phyloP scores from a whole-genome alignment of 2,888 invertebrate genomes.

The Mantis religiosa region DNA sequence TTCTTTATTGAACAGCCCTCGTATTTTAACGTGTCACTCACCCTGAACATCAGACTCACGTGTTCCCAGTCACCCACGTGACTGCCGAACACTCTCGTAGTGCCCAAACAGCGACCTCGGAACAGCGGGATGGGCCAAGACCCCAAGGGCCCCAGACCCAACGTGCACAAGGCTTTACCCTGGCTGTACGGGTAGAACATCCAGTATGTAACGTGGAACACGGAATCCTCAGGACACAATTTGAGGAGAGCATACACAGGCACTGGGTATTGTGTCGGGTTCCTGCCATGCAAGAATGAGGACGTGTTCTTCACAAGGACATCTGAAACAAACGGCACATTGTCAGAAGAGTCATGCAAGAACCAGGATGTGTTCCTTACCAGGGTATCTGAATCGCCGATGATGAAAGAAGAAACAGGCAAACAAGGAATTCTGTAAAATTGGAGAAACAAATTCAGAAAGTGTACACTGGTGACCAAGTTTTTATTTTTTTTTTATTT shows the following conservation, averaged over 20 bases:
- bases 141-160: slow-evolving; percentile 50
- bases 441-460: too few relatives aligned
- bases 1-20: too few relatives aligned
- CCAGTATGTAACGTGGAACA: slow-evolving; percentile 65
- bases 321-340: too few relatives aligned
- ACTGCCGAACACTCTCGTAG: slow-evolving; percentile 55
- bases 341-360: too few relatives aligned
- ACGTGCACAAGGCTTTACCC: slow-evolving; percentile 52
- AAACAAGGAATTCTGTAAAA: too few relatives aligned
- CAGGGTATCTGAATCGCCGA: too few relatives aligned
- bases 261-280: slow-evolving; percentile 42
- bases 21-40: too few relatives aligned
- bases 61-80: slow-evolving; percentile 69
- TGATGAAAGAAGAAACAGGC: too few relatives aligned
- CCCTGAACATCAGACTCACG: slow-evolving; percentile 56
- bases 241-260: slow-evolving; percentile 58
- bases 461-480: too few relatives aligned
- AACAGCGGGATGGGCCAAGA: slow-evolving; percentile 57
- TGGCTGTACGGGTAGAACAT: slow-evolving; percentile 67
- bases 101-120: slow-evolving; percentile 57
- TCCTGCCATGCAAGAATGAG: slow-evolving; percentile 30
- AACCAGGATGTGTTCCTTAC: too few relatives aligned
- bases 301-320: too few relatives aligned
- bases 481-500: too few relatives aligned
- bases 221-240: slow-evolving; percentile 41